Evolutionary conservation across 1,140 invertebrate species (phyloP).

Genomic region (Lamellibrachia luymesi): DNA sequence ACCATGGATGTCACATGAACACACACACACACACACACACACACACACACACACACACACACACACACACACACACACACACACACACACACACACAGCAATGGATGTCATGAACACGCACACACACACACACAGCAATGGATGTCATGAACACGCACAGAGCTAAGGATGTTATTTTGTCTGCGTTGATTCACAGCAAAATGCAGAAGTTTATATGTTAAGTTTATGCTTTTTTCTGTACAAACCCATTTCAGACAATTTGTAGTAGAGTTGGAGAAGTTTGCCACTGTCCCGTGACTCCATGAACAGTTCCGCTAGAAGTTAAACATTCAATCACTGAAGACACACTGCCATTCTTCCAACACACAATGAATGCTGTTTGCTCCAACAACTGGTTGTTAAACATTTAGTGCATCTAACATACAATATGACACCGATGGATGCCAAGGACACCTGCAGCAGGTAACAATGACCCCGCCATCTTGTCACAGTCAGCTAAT

Average conservation of each 20-base stretch:
- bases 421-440: too few relatives aligned
- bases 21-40: background rate
- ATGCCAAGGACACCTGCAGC: background rate
- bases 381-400: too few relatives aligned
- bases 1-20: background rate
- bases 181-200: too few relatives aligned
- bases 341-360: too few relatives aligned
- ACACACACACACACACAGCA: too few relatives aligned
- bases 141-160: too few relatives aligned
- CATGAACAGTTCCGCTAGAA: background rate
- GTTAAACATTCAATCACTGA: background rate
- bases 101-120: too few relatives aligned
- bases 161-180: too few relatives aligned
- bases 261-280: background rate
- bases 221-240: background rate
- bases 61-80: background rate
- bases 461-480: background rate
- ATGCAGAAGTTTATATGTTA: background rate
- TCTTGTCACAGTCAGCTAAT: background rate
- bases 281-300: background rate
- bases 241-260: background rate
- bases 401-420: too few relatives aligned
- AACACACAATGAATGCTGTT: too few relatives aligned
- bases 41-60: background rate
- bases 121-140: too few relatives aligned